These are phyloP conservation scores for Urosaurus nigricauda DNA, from an alignment of 2,797 vertebrate species.

Conservation along the genomic window DNA sequence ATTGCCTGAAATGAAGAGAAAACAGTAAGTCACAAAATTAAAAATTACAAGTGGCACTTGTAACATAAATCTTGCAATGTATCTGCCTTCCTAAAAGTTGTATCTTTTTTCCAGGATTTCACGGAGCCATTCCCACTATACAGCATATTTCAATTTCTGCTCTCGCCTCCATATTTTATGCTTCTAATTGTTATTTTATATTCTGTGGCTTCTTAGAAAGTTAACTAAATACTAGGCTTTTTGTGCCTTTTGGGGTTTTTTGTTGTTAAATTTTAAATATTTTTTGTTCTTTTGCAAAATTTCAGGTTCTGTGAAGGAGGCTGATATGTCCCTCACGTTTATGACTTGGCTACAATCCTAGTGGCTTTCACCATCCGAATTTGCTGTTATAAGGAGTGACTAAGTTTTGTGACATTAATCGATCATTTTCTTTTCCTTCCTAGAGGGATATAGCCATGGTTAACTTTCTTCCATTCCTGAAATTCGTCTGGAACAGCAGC, in stretches of 20 bases:
- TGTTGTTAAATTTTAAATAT: background rate
- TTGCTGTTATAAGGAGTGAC: background rate
- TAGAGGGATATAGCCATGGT: background rate
- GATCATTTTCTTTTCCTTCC: background rate
- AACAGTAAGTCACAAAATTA: constrained; percentile 5
- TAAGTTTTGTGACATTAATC: background rate
- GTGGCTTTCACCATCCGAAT: no score
- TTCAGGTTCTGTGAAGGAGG: no score
- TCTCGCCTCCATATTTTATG: no score
- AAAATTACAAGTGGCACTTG: background rate
- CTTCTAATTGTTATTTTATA: background rate
- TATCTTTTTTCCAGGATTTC: background rate
- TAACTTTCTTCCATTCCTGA: background rate
- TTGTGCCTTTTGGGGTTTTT: background rate
- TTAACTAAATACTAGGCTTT: no score
- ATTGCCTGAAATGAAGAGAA: constrained; percentile 84
- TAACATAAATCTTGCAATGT: background rate
- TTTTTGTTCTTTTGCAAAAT: background rate
- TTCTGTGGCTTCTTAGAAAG: background rate
- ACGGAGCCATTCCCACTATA: background rate
- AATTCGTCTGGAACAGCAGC: background rate
- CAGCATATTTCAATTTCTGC: background rate
- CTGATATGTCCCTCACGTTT: no score
- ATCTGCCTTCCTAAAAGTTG: background rate
- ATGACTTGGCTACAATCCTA: background rate